Evolutionary conservation across 2,888 invertebrate genomes (phyloP).

Genomic region (Holacanthella duospinosa): DNA sequence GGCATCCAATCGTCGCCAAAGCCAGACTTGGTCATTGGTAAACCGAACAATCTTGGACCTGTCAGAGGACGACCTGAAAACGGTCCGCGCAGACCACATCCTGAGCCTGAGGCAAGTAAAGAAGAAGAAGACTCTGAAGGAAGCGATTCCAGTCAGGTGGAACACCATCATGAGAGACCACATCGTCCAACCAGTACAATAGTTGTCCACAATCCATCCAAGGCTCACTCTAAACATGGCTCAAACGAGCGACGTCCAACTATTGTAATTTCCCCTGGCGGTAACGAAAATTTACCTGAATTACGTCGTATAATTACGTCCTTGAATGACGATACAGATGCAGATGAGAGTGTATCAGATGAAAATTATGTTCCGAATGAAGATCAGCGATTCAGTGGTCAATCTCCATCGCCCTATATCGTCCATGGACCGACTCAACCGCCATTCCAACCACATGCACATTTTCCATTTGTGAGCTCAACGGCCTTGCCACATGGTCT

Average conservation of each 20-base stretch:
- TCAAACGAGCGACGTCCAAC: neutral
- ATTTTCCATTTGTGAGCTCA: no score
- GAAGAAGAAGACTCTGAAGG: conserved; percentile 15
- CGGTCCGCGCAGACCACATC: neutral
- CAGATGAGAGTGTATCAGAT: neutral
- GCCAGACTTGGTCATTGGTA: conserved; percentile 22
- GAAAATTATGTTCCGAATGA: no score
- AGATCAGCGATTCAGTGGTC: neutral
- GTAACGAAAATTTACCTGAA: neutral
- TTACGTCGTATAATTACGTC: neutral
- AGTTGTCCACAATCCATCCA: neutral
- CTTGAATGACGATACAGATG: neutral
- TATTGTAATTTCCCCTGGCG: neutral
- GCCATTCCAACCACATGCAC: neutral
- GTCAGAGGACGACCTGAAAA: neutral
- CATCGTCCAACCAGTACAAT: neutral
- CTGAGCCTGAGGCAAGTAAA: neutral
- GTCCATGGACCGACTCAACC: neutral
- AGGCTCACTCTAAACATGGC: neutral
- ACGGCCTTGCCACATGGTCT: no score
- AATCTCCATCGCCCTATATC: neutral
- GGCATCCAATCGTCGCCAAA: conserved; percentile 26
- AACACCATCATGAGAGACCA: neutral
- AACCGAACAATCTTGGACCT: conserved; percentile 9
- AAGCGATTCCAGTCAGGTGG: conserved; percentile 10